Evolutionary conservation across 2,797 vertebrate species (phyloP), one percentile per base, ranked within the genome.

Genomic region (Micromesistius poutassou): DNA sequence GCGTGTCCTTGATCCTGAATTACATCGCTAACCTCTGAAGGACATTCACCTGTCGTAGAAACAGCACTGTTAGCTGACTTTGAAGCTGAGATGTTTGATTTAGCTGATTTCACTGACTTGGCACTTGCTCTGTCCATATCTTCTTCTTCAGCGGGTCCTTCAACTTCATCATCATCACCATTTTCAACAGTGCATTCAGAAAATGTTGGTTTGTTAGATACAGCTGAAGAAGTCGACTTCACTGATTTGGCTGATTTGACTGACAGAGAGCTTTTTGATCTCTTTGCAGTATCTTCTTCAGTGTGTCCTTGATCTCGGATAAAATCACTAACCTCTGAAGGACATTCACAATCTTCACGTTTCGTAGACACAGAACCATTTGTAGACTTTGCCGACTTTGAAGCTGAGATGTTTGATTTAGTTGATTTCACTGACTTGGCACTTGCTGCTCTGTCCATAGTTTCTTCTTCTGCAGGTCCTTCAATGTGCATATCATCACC

Each of bases 221-320:
- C 80, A 74, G 74, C 38, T 70, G 82, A 84, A 46, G 35, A 36
- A 35, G 19, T 72, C 9, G 22, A 72, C 22, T 72, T 68, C 35
- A 50, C 77, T 76, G 82, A 85, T 62, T 62, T 62, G 55, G 55
- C 46, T 55, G 46, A 55, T 80, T 75, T 82, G 10, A 30, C 38
- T 76, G 84, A 86, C 8, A 68, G 35, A 16, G 40, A 68, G 73
- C 84, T 86, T 40, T n/a, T 13, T 30, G 81, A 33, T 78, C 77
- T 91, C 73, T 79, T 77, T 79, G 35, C 84, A 6, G 82, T 33
- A 74, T 77, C 46, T 28, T 68, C 62, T 68, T 9, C 62, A 68
- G 62, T 25, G 9, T 68, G n/a, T 68, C 62, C 62, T 68, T 62
- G 19, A 74, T 76, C 22, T 68, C 31, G 77, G 33, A 38, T 30